Conservation (phyloP, 1,140 invertebrate species). For the Coelopa frigida region DNA sequence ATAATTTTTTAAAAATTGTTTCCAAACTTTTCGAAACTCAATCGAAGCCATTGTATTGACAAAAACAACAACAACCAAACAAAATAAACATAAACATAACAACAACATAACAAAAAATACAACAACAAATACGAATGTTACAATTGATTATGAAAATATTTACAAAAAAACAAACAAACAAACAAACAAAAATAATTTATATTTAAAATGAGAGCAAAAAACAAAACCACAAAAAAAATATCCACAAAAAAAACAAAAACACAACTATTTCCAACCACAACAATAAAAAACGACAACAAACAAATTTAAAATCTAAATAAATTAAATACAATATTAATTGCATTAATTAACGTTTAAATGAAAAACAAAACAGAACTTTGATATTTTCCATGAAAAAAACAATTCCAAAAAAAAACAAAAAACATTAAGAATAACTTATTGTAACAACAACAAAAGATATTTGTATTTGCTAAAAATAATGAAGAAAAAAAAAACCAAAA, state of each 20-base stretch:
- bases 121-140: conserved; percentile 10
- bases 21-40: too few relatives aligned
- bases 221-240: conserved; percentile 10
- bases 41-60: conserved; percentile 12
- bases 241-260: too few relatives aligned
- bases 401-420: conserved; percentile 23
- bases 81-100: too few relatives aligned
- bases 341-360: too few relatives aligned
- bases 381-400: too few relatives aligned
- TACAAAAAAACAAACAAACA: conserved; percentile 8
- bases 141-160: neutral
- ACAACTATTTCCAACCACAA: too few relatives aligned
- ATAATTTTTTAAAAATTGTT: too few relatives aligned
- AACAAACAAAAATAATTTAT: conserved; percentile 11
- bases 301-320: too few relatives aligned
- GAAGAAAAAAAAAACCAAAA: conserved; percentile 16
- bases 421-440: conserved; percentile 16
- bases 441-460: conserved; percentile 14
- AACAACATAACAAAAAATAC: too few relatives aligned
- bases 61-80: conserved; percentile 18
- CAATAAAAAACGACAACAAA: too few relatives aligned
- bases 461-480: conserved; percentile 18
- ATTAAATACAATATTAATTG: too few relatives aligned
- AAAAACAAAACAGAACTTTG: too few relatives aligned
- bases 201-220: conserved; percentile 42